phyloP scores from a whole-genome alignment of 2,888 invertebrate genomes.

The Machimus rusticus region DNA sequence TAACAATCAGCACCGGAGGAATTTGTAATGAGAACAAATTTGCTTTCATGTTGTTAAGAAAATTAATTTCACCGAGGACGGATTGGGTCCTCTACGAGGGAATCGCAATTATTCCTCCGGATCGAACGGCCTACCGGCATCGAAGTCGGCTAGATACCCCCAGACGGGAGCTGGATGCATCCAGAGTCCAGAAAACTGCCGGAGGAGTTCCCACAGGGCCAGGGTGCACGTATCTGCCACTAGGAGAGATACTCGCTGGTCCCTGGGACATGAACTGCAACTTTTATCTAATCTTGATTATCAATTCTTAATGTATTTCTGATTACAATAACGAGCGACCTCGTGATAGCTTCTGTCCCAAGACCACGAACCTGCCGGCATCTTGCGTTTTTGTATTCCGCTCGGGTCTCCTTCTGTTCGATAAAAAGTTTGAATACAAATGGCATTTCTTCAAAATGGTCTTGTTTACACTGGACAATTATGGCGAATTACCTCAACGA shows the following conservation, averaged over 20 bases:
- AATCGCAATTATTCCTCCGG: constrained; percentile 17
- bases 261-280: constrained; percentile 25
- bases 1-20: constrained; percentile 26
- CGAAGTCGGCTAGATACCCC: neutral
- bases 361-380: neutral
- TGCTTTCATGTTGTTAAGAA: constrained; percentile 43
- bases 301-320: constrained; percentile 31
- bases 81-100: constrained; percentile 22
- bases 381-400: neutral
- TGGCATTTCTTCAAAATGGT: neutral
- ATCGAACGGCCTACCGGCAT: constrained; percentile 2
- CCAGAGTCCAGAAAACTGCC: neutral
- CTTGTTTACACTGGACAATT: neutral
- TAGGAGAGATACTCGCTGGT: constrained; percentile 14
- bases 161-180: neutral
- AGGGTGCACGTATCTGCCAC: constrained; percentile 4
- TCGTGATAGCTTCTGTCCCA: constrained; percentile 15
- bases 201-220: constrained; percentile 20
- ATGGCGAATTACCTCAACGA: neutral
- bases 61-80: constrained; percentile 37
- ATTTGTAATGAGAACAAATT: constrained; percentile 44
- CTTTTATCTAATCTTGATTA: constrained; percentile 38
- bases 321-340: constrained; percentile 37
- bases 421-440: constrained; percentile 9
- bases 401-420: neutral